A percentile compares a stretch with the other conserved stretches of the same genome.
Evolutionary conservation across 2,113 vertebrate species (phyloP).

Genomic region (Neogale vison): DNA sequence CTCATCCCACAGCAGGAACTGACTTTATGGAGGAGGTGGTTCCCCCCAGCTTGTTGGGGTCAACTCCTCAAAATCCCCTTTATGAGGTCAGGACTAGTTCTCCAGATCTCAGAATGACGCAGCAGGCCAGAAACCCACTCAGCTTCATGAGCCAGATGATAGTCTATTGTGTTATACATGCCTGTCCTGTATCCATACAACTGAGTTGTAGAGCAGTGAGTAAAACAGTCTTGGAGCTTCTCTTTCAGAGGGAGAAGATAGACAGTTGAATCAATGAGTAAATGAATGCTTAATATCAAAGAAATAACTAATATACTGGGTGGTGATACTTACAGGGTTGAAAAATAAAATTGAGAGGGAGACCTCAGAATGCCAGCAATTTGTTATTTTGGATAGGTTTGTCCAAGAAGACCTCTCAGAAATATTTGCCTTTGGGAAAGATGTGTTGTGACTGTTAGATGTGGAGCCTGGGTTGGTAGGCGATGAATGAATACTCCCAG

Average conservation of each 20-base stretch:
- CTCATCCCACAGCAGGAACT: not conserved
- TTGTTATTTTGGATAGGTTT: not conserved
- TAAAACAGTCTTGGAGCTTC: not conserved
- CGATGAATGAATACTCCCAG: too few relatives aligned
- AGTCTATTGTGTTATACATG: not conserved
- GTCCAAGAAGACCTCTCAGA: not conserved
- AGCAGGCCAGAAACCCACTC: not conserved
- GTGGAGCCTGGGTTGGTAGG: not conserved
- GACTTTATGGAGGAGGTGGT: not conserved
- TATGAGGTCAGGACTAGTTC: not conserved
- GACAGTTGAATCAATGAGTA: not conserved
- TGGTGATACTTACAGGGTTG: not conserved
- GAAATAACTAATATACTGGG: not conserved
- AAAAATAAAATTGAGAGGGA: not conserved
- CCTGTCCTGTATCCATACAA: too few relatives aligned
- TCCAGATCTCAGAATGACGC: not conserved
- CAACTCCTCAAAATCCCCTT: not conserved
- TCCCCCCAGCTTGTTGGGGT: not conserved
- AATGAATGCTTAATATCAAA: not conserved
- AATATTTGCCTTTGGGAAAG: not conserved
- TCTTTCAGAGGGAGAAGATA: not conserved
- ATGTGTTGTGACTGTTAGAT: not conserved
- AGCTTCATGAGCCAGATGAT: not conserved
- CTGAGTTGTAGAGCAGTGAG: not conserved
- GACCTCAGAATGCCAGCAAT: not conserved